Percentiles rank a stretch among this genome's conserved stretches.
phyloP scores from a whole-genome alignment of 2,797 vertebrate genomes.

The Anas bernieri region DNA sequence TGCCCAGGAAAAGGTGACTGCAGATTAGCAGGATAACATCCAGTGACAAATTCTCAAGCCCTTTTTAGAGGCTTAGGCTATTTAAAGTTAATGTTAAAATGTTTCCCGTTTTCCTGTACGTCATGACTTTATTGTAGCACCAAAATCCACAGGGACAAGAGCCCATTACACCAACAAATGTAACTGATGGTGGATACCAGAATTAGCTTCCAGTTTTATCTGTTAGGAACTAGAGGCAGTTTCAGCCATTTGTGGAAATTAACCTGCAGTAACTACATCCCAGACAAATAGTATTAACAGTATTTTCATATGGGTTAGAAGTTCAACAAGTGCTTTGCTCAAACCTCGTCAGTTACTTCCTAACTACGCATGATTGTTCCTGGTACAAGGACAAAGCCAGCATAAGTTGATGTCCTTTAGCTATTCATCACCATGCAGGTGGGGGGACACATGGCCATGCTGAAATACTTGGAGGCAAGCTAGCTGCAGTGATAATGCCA shows the following conservation, averaged over 20 bases:
- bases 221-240: neutral
- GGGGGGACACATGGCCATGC: fast-evolving
- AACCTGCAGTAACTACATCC: neutral
- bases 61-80: neutral
- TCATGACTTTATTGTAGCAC: neutral
- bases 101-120: fast-evolving
- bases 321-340: neutral
- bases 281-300: neutral
- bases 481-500: neutral
- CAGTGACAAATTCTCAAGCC: neutral
- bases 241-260: neutral
- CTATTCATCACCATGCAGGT: too few species aligned
- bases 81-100: neutral
- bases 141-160: neutral
- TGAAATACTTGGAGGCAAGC: neutral
- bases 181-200: neutral
- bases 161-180: neutral
- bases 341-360: neutral
- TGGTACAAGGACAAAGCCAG: neutral
- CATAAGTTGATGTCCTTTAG: neutral
- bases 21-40: neutral
- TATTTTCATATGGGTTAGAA: neutral
- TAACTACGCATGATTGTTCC: fast-evolving
- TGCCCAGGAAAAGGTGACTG: neutral
- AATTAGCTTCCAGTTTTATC: neutral